phyloP scores from a whole-genome alignment of 2,888 invertebrate species.

The Rhagophthalmus giganteus region DNA sequence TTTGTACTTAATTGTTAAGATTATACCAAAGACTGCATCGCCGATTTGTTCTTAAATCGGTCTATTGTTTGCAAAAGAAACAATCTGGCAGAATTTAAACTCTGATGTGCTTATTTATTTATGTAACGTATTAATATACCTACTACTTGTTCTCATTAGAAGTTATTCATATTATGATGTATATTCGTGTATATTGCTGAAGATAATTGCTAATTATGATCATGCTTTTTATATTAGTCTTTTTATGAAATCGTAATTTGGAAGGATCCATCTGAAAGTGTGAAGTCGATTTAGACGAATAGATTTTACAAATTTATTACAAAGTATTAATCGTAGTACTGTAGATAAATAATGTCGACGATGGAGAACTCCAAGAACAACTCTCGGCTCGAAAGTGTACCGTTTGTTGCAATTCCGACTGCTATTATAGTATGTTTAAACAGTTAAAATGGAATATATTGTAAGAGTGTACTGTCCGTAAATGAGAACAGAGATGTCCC shows the following conservation, averaged over 20 bases:
- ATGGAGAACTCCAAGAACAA: too few relatives aligned
- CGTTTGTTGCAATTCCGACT: too few relatives aligned
- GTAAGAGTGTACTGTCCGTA: too few relatives aligned
- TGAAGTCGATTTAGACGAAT: slow-evolving; percentile 3
- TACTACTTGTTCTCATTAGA: slow-evolving; percentile 29
- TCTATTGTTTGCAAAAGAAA: slow-evolving; percentile 29
- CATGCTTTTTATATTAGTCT: slow-evolving; percentile 22
- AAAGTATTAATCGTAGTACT: too few relatives aligned
- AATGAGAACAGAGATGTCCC: too few relatives aligned
- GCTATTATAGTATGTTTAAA: too few relatives aligned
- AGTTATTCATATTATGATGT: slow-evolving; percentile 25
- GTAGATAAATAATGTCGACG: too few relatives aligned
- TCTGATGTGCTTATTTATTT: slow-evolving; percentile 36
- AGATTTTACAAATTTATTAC: background rate
- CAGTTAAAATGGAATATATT: too few relatives aligned
- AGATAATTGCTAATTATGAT: slow-evolving; percentile 13
- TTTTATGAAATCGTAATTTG: slow-evolving; percentile 2
- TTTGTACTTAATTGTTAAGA: slow-evolving; percentile 45
- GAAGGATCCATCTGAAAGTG: background rate
- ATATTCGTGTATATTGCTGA: slow-evolving; percentile 25
- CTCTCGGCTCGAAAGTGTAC: too few relatives aligned
- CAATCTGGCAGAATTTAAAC: slow-evolving; percentile 30
- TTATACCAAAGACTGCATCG: slow-evolving; percentile 43
- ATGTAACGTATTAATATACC: slow-evolving; percentile 27
- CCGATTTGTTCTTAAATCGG: slow-evolving; percentile 31